Base-by-base conservation (phyloP, 2,888 invertebrate genomes). In the Tortrix viridana region DNA sequence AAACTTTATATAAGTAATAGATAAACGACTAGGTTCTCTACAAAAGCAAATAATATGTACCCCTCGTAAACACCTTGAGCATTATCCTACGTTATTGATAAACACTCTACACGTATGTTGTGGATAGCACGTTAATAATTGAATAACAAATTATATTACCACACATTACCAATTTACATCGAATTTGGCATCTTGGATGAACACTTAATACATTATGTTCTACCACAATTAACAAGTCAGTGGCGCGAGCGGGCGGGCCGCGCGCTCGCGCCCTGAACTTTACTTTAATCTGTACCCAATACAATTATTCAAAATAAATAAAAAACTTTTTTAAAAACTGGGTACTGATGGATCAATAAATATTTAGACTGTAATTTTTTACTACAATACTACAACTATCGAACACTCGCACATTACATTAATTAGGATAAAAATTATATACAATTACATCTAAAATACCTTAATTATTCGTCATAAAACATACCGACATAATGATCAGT, bases 381-480 rank as follows among this genome's bases (percentile, higher is more conserved):
- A 74, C 89, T 87, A 89, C 88, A 76, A 84, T 77, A 80, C 92
- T 91, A 92, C 91, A 83, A 76, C 90, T 92, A 92, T 89, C 86
- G 83, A 91, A 90, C 91, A 92, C 91, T 86, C 92, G 82, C 91
- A 92, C 92, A 82, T 88, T 86, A 89, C 86, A 87, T 86, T 85
- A 81, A 87, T 88, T 89, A 88, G 80, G 79, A 81, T 86, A 84
- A 89, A 89, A 90, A 85, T 79, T 90, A 92, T 92, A 91, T 92
- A 92, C 92, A 92, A 82, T 88, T 86, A 89, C 72, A 75, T 73
- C 88, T 90, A 89, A 82, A 75, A 77, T 82, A 80, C 74, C 82
- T 84, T 88, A 89, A 81, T 77, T 84, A 83, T 72, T 83, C 80
- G 69, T 76, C 74, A 70, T 44, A 62, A 57, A 62, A 56, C 62